Evolutionary conservation across 1,140 invertebrate genomes (phyloP).

Genomic region (Nephotettix cincticeps): DNA sequence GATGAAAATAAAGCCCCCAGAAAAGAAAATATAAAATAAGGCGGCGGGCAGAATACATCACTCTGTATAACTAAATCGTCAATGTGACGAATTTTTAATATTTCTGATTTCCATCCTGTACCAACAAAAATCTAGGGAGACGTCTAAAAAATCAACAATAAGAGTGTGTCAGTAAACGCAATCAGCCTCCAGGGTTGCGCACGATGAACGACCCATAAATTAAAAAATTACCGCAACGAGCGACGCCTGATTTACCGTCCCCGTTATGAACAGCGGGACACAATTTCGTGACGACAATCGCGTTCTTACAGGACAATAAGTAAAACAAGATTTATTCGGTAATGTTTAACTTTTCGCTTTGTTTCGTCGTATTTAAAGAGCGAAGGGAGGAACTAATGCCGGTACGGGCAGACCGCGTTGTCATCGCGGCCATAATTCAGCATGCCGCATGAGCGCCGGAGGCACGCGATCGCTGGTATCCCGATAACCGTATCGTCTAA

Average conservation of each 20-base stretch:
- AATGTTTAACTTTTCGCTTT: slow-evolving; percentile 12
- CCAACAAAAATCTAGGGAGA: too few relatives aligned
- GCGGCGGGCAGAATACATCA: too few relatives aligned
- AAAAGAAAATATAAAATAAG: too few relatives aligned
- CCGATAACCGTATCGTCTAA: slow-evolving; percentile 4
- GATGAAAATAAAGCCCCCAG: too few relatives aligned
- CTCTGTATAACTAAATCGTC: too few relatives aligned
- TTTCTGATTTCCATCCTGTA: too few relatives aligned
- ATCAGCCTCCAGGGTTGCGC: too few relatives aligned
- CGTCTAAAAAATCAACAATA: too few relatives aligned
- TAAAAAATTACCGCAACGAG: slow-evolving; percentile 5
- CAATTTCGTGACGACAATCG: slow-evolving; percentile 1
- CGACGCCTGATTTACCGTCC: neutral
- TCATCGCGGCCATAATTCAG: neutral
- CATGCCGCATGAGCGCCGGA: neutral
- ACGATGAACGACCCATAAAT: neutral
- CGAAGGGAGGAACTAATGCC: neutral
- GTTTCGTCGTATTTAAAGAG: slow-evolving; percentile 12
- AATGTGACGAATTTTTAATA: too few relatives aligned
- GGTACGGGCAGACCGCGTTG: neutral
- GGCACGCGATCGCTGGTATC: slow-evolving; percentile 1
- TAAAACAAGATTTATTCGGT: slow-evolving; percentile 12
- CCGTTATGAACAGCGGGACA: neutral
- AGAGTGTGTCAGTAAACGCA: too few relatives aligned
- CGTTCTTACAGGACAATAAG: slow-evolving; percentile 9